Evolutionary conservation across 2,888 invertebrate genomes (phyloP), one percentile per base, ranked within the genome.

Genomic region (Prenolepis imparis): DNA sequence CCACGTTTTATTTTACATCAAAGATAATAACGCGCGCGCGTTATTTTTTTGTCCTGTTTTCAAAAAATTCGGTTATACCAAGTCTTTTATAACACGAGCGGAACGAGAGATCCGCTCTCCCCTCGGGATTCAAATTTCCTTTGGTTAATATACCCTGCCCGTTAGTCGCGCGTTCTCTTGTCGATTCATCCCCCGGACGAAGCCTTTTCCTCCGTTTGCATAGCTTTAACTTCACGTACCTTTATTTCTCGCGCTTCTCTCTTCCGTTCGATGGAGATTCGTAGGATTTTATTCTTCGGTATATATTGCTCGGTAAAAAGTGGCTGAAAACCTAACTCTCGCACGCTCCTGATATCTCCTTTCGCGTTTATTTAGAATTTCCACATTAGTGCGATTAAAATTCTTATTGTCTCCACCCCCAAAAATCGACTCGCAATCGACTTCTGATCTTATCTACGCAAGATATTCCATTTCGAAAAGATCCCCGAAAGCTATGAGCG

Each of bases 1-100:
- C 24, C n/a, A 55, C 55, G 55, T 67, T 77, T 55, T 55, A 77
- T 24, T 67, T 77, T 67, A 24, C 55, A 39, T 67, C 67, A 52
- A 75, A 18, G 64, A 39, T 4, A 36, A 9, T 63, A 48, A 21
- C 12, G 36, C 64, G 59, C 12, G 52, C 8, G 52, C 21, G 15
- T n/a, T 39, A 24, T 41, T 57, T 44, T 21, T 24, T 48, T 39
- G n/a, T 32, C 32, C 21, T 59, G 8, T 41, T 57, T 55, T 55
- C 24, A 28, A 12, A 15, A n/a, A 67, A 55, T 52, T 52, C 44
- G 59, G 55, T 67, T 78, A 80, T 44, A 61, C 11, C 36, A 44
- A 59, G 24, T 44, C 57, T 82, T 41, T 67, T 59, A 55, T 77
- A 66, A 55, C 75, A 55, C 39, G 39, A 55, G 9, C 21, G 0